Conservation (phyloP, 2,888 invertebrate species). For the Protonemura montana region DNA sequence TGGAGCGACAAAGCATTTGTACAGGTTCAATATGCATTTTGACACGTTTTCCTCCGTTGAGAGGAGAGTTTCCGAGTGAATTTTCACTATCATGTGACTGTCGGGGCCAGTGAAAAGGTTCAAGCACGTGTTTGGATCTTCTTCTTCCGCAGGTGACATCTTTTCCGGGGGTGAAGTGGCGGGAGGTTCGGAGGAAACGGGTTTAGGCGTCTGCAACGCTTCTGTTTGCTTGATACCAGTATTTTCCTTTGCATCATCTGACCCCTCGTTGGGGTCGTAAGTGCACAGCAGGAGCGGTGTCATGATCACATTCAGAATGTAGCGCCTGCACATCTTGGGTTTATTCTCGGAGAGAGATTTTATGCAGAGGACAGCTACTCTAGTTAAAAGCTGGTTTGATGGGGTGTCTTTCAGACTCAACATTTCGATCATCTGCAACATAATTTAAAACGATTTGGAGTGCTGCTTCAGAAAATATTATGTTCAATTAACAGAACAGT, state of each 20-base stretch:
- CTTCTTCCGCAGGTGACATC: background rate
- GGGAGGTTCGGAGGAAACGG: background rate
- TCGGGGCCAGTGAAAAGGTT: slow-evolving; percentile 22
- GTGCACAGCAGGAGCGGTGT: slow-evolving; percentile 53
- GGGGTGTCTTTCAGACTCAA: slow-evolving; percentile 45
- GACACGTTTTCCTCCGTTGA: slow-evolving; percentile 55
- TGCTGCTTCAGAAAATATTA: slow-evolving; percentile 34
- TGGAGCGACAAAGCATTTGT: slow-evolving; percentile 56
- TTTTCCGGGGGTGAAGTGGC: background rate
- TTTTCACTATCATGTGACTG: slow-evolving; percentile 24
- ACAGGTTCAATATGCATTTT: slow-evolving; percentile 56
- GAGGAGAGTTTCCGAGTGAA: slow-evolving; percentile 30
- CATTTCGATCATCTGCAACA: slow-evolving; percentile 50
- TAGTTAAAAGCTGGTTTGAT: slow-evolving; percentile 43
- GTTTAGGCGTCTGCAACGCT: background rate
- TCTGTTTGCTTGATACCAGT: background rate
- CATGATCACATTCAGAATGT: slow-evolving; percentile 57
- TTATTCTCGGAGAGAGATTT: slow-evolving; percentile 56
- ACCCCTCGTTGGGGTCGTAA: slow-evolving; percentile 1
- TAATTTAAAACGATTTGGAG: slow-evolving; percentile 7
- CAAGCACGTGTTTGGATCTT: background rate
- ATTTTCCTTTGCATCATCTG: background rate
- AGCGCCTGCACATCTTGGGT: slow-evolving; percentile 45
- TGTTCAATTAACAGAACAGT: too few species aligned
- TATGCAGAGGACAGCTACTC: slow-evolving; percentile 65